Evolutionary conservation across 2,797 vertebrate genomes (phyloP).

Genomic region (Sebastes jordani): DNA sequence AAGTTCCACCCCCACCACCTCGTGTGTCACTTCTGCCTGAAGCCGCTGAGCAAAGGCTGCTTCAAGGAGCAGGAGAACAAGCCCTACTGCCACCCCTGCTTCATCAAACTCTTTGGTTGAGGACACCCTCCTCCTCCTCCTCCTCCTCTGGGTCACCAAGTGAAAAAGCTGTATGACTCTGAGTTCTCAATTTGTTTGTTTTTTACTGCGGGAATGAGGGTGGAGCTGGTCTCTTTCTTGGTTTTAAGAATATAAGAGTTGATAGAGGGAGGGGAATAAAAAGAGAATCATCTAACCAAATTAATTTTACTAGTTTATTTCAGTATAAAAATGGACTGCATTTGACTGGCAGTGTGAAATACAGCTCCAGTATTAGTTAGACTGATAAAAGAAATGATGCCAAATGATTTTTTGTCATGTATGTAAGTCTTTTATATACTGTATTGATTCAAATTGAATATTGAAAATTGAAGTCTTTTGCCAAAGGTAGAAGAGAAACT

Average conservation of each 20-base stretch:
- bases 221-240: conserved; percentile 70
- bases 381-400: conserved; percentile 13
- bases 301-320: conserved; percentile 28
- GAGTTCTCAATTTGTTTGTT: conserved; percentile 12
- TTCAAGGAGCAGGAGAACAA: conserved; percentile 95
- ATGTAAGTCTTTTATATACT: conserved; percentile 57
- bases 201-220: conserved; percentile 52
- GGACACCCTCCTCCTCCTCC: neutral
- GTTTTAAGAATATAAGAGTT: conserved; percentile 37
- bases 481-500: conserved; percentile 57
- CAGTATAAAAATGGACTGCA: conserved; percentile 24
- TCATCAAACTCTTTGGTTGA: conserved; percentile 91
- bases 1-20: conserved; percentile 95
- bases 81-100: conserved; percentile 94
- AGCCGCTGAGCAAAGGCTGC: conserved; percentile 91
- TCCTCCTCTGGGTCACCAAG: neutral
- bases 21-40: conserved; percentile 93
- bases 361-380: neutral
- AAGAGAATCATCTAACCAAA: conserved; percentile 8
- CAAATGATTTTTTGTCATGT: conserved; percentile 41
- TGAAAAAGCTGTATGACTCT: conserved; percentile 34
- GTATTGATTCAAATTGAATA: conserved; percentile 71
- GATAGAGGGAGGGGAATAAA: neutral
- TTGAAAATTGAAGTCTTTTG: conserved; percentile 51
- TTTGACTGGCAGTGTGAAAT: conserved; percentile 16